A percentile compares a stretch with the other conserved stretches of the same genome.
These are phyloP conservation scores for Brachyalestes nurse DNA, from an alignment of 2,797 vertebrate genomes.

Conservation along the genomic window DNA sequence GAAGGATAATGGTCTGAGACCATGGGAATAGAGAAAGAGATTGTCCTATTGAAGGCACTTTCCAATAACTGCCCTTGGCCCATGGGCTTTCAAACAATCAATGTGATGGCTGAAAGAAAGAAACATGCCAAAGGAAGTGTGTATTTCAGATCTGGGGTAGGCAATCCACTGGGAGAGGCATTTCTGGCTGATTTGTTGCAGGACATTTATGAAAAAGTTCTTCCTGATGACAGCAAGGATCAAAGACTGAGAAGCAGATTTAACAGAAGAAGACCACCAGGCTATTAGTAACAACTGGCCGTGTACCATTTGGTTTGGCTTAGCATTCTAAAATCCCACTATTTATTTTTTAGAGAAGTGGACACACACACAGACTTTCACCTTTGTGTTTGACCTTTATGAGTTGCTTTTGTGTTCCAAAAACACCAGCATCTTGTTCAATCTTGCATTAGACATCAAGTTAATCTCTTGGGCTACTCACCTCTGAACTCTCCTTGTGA, in stretches of 20 bases:
- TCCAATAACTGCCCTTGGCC: conserved; percentile 2
- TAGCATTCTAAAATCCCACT: conserved; percentile 9
- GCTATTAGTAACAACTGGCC: background rate
- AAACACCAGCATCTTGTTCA: conserved; percentile 38
- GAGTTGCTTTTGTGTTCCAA: conserved; percentile 28
- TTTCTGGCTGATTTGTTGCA: background rate
- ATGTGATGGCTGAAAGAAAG: background rate
- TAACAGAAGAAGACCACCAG: background rate
- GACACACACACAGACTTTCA: too few relatives aligned
- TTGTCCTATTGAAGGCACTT: background rate
- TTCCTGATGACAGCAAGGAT: too few relatives aligned
- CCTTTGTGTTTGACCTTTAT: conserved; percentile 27
- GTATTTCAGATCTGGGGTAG: background rate
- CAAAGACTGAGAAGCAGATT: background rate
- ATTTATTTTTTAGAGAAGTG: background rate
- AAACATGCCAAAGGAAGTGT: background rate
- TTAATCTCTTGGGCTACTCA: conserved; percentile 49
- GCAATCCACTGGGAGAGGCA: background rate
- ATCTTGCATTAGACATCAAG: conserved; percentile 46
- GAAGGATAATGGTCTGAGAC: background rate
- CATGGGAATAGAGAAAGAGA: background rate
- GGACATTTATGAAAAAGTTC: too few relatives aligned
- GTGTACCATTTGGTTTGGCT: conserved; percentile 14
- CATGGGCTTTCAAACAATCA: conserved; percentile 8
- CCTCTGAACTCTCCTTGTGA: conserved; percentile 51